Conservation (phyloP, 2,888 invertebrate genomes). For the Neria commutata region DNA sequence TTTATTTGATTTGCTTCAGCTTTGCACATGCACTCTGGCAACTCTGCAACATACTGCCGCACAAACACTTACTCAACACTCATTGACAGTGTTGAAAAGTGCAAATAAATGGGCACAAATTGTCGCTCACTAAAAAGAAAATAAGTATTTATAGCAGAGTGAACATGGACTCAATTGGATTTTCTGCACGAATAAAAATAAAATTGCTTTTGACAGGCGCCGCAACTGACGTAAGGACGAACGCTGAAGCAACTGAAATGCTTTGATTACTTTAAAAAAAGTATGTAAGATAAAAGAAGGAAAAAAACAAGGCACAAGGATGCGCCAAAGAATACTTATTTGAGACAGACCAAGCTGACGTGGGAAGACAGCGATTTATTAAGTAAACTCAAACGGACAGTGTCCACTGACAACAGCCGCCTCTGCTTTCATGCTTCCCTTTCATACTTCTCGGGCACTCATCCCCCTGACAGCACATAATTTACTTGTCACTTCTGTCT, state of each 20-base stretch:
- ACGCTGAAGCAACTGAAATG: background rate
- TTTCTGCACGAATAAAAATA: slow-evolving; percentile 10
- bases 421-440: slow-evolving; percentile 3
- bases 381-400: slow-evolving; percentile 3
- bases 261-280: background rate
- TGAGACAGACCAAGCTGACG: slow-evolving; percentile 1
- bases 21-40: slow-evolving; percentile 7
- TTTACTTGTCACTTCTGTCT: slow-evolving; percentile 11
- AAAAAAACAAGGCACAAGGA: background rate
- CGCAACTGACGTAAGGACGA: background rate
- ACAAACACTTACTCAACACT: slow-evolving; percentile 1
- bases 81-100: slow-evolving; percentile 18
- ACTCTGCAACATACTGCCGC: background rate
- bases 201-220: slow-evolving; percentile 15
- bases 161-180: slow-evolving; percentile 14
- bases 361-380: slow-evolving; percentile 11
- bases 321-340: slow-evolving; percentile 9
- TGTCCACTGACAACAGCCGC: slow-evolving; percentile 7
- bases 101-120: slow-evolving; percentile 25
- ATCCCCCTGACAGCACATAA: background rate
- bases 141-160: too few species aligned
- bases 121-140: slow-evolving; percentile 14
- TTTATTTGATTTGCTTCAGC: slow-evolving; percentile 6
- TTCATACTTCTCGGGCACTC: background rate
- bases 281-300: background rate